Conservation (phyloP, 2,797 vertebrate species). For the Sylvilagus floridanus region DNA sequence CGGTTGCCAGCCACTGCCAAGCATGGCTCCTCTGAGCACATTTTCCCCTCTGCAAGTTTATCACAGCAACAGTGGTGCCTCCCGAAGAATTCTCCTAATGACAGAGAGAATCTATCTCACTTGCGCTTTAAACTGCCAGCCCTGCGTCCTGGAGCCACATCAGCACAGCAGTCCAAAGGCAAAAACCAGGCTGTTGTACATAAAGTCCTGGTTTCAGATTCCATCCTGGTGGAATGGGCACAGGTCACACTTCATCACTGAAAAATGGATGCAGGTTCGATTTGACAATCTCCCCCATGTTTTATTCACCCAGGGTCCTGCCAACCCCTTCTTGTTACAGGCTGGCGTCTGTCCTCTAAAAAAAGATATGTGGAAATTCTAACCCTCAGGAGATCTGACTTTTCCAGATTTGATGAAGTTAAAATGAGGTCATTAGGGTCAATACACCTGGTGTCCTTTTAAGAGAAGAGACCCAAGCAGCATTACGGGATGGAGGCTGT, state of each 20-base stretch:
- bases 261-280: background rate
- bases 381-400: background rate
- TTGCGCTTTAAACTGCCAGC: background rate
- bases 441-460: background rate
- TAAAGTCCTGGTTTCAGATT: background rate
- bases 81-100: background rate
- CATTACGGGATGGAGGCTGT: background rate
- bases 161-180: background rate
- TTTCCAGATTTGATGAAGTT: background rate
- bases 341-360: background rate
- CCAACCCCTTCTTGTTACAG: background rate
- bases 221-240: background rate
- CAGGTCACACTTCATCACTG: background rate
- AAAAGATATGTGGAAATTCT: background rate
- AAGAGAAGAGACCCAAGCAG: background rate
- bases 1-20: background rate
- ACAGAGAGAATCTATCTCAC: background rate
- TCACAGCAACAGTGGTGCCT: background rate
- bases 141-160: background rate
- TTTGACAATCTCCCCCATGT: background rate
- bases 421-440: background rate
- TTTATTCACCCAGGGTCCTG: background rate
- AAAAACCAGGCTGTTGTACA: background rate
- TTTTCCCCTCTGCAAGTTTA: constrained; percentile 50
- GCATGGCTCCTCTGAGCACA: background rate